Percentiles rank a stretch among this genome's conserved stretches.
Conservation (phyloP, 2,888 invertebrate genomes). For the Calameuta pallipes region DNA sequence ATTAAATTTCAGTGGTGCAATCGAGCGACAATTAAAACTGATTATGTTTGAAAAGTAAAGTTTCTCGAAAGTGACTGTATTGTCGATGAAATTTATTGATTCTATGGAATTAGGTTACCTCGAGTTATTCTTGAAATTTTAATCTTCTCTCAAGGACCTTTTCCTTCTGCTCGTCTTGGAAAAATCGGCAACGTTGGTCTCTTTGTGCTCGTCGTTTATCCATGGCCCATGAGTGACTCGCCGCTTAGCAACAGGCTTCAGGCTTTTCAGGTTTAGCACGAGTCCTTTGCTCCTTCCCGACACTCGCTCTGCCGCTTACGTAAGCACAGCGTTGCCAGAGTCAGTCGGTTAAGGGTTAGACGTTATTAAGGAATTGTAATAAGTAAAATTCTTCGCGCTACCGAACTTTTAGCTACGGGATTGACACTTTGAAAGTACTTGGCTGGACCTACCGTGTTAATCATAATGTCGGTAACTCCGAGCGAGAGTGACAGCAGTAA, state of each 20-base stretch:
- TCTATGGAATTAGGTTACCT: background rate
- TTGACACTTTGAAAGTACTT: background rate
- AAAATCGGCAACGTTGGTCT: conserved; percentile 3
- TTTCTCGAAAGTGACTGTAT: background rate
- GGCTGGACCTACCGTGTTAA: background rate
- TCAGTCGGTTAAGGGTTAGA: background rate
- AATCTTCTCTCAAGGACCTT: background rate
- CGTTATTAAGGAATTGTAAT: background rate
- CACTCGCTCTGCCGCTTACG: conserved; percentile 4
- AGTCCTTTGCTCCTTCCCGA: conserved; percentile 8
- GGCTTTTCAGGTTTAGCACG: conserved; percentile 8
- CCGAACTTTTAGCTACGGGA: background rate
- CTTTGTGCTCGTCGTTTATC: background rate
- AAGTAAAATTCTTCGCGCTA: background rate
- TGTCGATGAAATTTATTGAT: background rate
- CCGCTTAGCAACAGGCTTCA: conserved; percentile 9
- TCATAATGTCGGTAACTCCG: background rate
- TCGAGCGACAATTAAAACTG: background rate
- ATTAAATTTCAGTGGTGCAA: background rate
- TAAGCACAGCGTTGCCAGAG: conserved; percentile 7
- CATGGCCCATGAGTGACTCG: background rate
- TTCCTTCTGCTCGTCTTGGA: background rate
- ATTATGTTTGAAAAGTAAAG: background rate
- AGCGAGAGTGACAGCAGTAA: background rate
- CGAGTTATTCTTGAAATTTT: background rate